Base-by-base conservation (phyloP, 2,888 invertebrate species). In the Hydrotaea cyrtoneurina region DNA sequence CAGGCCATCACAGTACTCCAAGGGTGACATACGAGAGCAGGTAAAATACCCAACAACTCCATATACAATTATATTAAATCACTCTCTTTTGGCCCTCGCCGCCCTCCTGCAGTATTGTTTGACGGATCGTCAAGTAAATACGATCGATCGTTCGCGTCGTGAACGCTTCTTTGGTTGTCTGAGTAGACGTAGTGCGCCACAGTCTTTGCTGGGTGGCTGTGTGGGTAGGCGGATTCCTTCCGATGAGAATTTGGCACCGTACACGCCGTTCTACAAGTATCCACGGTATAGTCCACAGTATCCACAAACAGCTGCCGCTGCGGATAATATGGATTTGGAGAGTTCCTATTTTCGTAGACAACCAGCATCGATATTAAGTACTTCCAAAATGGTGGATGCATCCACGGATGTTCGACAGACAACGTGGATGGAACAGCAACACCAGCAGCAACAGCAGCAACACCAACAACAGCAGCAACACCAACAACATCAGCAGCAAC, bases 201-300 rank as follows among this genome's bases (percentile, higher is more conserved):
- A 90, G 91, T 96, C 96, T 87, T 95, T 97, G 90, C 93, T 97
- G 89, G 97, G 97, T 89, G 97, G 96, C 86, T 97, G 97, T 93
- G 97, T 97, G 88, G 95, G 97, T 86, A 94, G 96, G 90, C 95
- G 96, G 90, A 96, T 96, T 88, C 97, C 97, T 88, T 97, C 97
- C 88, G 97, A 97, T 93, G 97, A 97, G 93, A 97, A 97, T 92
- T 94, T 97, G 89, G 95, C 95, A 89, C 96, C 96, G 89, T 96
- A 95, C 92, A 96, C 96, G 76, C 96, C 96, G 85, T 96, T 96
- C 92, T 96, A 96, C 87, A 94, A 96, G 90, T 95, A 95, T 93
- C 95, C 95, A 89, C 95, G 95, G 94, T 94, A 92, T 86, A 89
- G 87, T 15, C 11, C 50, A 57, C 43, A 69, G 43, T 74, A 36